Conservation (phyloP, 2,113 vertebrate species). For the Eudyptes chrysolophus region DNA sequence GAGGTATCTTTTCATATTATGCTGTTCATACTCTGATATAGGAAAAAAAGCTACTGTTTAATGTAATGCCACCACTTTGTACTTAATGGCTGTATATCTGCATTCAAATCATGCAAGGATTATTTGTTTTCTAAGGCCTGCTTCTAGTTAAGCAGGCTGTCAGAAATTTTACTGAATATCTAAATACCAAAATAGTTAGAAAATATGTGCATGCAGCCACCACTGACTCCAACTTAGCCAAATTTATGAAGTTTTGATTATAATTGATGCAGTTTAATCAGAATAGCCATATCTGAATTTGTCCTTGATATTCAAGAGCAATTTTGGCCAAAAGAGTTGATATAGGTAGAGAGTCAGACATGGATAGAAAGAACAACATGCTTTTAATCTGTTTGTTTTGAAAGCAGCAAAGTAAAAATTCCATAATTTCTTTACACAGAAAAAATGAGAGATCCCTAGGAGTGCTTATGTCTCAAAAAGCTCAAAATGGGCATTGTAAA, state of each 20-base stretch:
- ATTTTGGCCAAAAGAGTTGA: neutral
- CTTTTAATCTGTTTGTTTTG: neutral
- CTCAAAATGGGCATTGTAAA: neutral
- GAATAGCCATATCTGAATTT: neutral
- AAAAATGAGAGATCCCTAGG: neutral
- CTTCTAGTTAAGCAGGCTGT: neutral
- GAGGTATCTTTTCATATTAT: neutral
- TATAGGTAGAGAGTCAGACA: rapidly evolving
- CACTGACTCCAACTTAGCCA: neutral
- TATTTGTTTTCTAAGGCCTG: neutral
- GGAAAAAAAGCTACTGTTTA: neutral
- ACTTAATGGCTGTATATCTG: neutral
- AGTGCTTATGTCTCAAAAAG: neutral
- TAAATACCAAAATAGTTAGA: neutral
- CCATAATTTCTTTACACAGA: neutral
- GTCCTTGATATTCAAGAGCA: neutral
- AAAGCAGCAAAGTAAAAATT: neutral
- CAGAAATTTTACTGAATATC: neutral
- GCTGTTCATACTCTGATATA: neutral
- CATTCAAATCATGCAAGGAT: neutral
- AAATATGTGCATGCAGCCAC: rapidly evolving
- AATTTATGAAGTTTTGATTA: neutral
- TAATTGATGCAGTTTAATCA: neutral
- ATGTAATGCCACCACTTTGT: neutral
- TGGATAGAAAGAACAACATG: rapidly evolving